Percentiles rank a stretch among this genome's conserved stretches.
Conservation (phyloP, 2,113 vertebrate genomes). For the Pluvialis apricaria region DNA sequence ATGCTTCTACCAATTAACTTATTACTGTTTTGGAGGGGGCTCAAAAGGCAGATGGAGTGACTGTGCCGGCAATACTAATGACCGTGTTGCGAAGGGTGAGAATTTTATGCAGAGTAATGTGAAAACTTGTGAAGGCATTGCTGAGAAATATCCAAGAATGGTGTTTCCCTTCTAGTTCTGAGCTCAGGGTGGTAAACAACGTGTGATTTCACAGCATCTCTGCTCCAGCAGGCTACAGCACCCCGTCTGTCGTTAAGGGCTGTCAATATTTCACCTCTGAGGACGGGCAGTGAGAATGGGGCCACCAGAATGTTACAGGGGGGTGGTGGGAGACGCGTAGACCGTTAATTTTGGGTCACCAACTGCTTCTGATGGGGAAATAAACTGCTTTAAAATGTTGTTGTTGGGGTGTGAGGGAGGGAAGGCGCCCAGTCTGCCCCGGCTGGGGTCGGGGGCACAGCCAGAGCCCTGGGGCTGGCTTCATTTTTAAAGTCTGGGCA, state of each 20-base stretch:
- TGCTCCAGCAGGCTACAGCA: not conserved
- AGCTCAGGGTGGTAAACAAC: not conserved
- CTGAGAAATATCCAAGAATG: not conserved
- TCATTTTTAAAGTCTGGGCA: not conserved
- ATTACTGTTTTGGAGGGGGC: not conserved
- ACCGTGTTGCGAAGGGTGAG: not conserved
- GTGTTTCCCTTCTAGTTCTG: not conserved
- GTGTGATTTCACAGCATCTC: not conserved
- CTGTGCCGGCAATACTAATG: not conserved
- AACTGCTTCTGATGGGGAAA: not conserved
- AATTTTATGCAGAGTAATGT: not conserved
- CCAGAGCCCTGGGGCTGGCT: not conserved
- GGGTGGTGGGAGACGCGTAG: accelerated
- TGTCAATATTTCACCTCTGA: not conserved
- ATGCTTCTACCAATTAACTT: constrained; percentile 34
- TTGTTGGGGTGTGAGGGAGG: not conserved
- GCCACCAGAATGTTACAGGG: not conserved
- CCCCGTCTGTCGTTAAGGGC: not conserved
- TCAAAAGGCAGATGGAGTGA: constrained; percentile 29
- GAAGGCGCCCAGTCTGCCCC: not conserved
- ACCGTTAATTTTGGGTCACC: accelerated
- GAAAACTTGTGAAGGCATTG: not conserved
- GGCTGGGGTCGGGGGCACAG: not conserved
- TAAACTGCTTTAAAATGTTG: accelerated
- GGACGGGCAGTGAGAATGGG: not conserved